Evolutionary conservation across 2,113 vertebrate species (phyloP).

Genomic region (Lepus timidus): DNA sequence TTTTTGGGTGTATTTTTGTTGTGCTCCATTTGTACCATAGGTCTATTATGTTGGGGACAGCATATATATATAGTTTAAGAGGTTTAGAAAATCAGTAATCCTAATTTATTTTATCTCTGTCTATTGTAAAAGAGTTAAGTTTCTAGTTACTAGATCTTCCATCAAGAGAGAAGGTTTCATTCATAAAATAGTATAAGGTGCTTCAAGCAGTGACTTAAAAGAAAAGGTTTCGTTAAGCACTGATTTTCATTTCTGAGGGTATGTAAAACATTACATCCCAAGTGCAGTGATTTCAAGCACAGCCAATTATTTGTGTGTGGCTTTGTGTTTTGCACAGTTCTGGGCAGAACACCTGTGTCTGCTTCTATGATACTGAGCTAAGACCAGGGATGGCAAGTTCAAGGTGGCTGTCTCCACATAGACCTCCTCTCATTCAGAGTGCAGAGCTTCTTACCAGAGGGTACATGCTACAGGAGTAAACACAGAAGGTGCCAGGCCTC

Average conservation of each 20-base stretch:
- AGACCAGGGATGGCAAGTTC: neutral
- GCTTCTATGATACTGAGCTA: neutral
- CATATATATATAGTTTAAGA: neutral
- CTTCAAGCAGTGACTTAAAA: constrained; percentile 21
- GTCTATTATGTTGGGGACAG: neutral
- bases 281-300: neutral
- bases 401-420: neutral
- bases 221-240: neutral
- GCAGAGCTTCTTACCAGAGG: neutral
- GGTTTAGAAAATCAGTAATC: neutral
- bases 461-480: neutral
- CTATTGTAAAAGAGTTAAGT: neutral
- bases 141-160: neutral
- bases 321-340: neutral
- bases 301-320: neutral
- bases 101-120: constrained; percentile 4
- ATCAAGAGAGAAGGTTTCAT: neutral
- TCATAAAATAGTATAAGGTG: constrained; percentile 11
- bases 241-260: constrained; percentile 5
- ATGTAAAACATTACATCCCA: neutral
- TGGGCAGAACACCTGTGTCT: neutral
- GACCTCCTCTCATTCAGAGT: neutral
- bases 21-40: neutral
- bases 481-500: neutral
- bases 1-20: constrained; percentile 65